Base-by-base conservation (phyloP, 2,113 vertebrate species). In the Lycaon pictus region DNA sequence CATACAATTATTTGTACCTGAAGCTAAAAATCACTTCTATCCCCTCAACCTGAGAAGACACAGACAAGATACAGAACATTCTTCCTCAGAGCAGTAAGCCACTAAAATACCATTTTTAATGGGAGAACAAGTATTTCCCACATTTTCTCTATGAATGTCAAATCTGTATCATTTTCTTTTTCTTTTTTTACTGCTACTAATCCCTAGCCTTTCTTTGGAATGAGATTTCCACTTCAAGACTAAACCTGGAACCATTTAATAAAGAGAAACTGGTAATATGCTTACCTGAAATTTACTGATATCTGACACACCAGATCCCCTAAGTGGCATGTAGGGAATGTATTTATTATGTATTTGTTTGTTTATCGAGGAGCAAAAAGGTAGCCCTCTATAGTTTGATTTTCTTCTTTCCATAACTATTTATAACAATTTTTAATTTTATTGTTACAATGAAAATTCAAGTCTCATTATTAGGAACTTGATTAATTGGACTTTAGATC, bases 1-100 rank as follows among this genome's bases (percentile, higher is more conserved):
- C 92, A 97, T 94, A 9, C 88, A 97, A 97, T 98, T 98, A 98
- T 92, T 98, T 97, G 96, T 97, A 96, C 51, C 92, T 98, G 94
- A 96, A 90, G 96, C 93, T 98, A n/a, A 98, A 98, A 98, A 98
- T 98, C 97, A 97, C 32, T 76, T 20, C 81, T 86, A 97, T 94
- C n/a, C 29, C 86, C 87, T 97, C 60, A 95, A 96, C 69, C 79
- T 5, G 6, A 88, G 76, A 94, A 88, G 96, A 83, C 25, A 65
- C 86, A 97, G 97, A 96, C 35, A 88, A 98, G 85, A 72, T 60
- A 85, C 77, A 90, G 93, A 85, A 84, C 48, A 63, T 97, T 95
- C 74, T 96, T 55, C 79, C 95, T 89, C 58, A 32, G 90, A 94
- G 93, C 88, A 96, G 96, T 76, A 98, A 94, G 62, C 7, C 84